phyloP scores from a whole-genome alignment of 2,888 invertebrate genomes.

The Noctua pronuba region DNA sequence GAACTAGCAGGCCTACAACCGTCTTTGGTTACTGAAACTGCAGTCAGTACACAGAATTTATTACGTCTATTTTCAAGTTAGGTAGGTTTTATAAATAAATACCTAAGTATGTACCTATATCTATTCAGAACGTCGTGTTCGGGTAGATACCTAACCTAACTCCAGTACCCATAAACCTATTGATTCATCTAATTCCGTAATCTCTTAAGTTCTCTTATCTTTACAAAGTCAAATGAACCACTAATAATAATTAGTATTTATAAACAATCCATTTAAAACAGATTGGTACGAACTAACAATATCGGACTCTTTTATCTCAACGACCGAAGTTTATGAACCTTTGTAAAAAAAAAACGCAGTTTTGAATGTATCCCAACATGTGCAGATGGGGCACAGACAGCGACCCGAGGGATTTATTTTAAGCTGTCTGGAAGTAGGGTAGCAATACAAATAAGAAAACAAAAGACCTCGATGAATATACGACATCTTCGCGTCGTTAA shows the following conservation, averaged over 20 bases:
- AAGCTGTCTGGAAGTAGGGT: slow-evolving; percentile 58
- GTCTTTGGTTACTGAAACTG: background rate
- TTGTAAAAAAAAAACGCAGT: slow-evolving; percentile 32
- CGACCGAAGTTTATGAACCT: slow-evolving; percentile 5
- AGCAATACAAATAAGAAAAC: slow-evolving; percentile 61
- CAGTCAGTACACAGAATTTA: background rate
- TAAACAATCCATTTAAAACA: background rate
- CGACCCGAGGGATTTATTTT: slow-evolving; percentile 66
- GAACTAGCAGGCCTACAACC: background rate
- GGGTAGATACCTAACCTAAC: background rate
- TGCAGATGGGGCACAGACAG: slow-evolving; percentile 57
- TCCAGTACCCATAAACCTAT: background rate
- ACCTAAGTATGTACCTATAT: background rate
- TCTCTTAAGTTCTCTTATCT: background rate
- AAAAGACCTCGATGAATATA: slow-evolving; percentile 50
- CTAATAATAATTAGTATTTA: background rate
- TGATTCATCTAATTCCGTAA: background rate
- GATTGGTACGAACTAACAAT: background rate
- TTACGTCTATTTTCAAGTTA: background rate
- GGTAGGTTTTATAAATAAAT: too few relatives aligned
- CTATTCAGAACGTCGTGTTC: background rate
- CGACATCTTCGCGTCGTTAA: slow-evolving; percentile 41
- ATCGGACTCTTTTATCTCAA: background rate
- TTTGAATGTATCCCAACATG: slow-evolving; percentile 46
- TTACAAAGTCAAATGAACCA: background rate